phyloP scores from a whole-genome alignment of 2,113 vertebrate genomes.

The Lichenostomus cassidix region DNA sequence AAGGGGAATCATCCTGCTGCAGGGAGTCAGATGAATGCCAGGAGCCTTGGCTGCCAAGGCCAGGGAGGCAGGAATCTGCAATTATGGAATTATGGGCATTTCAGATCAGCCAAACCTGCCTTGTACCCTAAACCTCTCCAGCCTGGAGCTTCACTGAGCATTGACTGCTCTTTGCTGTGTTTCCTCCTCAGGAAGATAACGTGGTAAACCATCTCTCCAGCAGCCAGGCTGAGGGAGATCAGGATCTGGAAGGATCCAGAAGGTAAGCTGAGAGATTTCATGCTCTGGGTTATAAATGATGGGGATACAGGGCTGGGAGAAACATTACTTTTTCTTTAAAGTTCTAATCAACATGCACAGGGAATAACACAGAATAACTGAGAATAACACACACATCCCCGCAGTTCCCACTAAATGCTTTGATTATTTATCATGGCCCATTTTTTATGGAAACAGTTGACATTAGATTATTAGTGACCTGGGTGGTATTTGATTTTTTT shows the following conservation, averaged over 20 bases:
- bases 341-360: background rate
- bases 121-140: background rate
- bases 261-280: background rate
- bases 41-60: background rate
- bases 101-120: background rate
- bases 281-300: background rate
- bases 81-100: background rate
- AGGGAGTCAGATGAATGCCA: background rate
- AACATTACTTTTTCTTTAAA: background rate
- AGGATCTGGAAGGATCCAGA: background rate
- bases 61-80: background rate
- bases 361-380: background rate
- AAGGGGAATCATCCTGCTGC: background rate
- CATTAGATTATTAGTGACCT: slow-evolving; percentile 16
- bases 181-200: background rate
- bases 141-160: background rate
- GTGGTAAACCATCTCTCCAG: background rate
- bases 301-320: background rate
- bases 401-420: background rate
- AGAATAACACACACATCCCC: background rate
- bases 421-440: background rate
- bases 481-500: slow-evolving; percentile 37
- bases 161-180: background rate
- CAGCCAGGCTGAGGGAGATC: background rate
- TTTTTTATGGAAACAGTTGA: slow-evolving; percentile 3